Percentiles rank a stretch among this genome's conserved stretches.
Evolutionary conservation across 2,888 invertebrate genomes (phyloP).

Genomic region (Venusia cambrica): DNA sequence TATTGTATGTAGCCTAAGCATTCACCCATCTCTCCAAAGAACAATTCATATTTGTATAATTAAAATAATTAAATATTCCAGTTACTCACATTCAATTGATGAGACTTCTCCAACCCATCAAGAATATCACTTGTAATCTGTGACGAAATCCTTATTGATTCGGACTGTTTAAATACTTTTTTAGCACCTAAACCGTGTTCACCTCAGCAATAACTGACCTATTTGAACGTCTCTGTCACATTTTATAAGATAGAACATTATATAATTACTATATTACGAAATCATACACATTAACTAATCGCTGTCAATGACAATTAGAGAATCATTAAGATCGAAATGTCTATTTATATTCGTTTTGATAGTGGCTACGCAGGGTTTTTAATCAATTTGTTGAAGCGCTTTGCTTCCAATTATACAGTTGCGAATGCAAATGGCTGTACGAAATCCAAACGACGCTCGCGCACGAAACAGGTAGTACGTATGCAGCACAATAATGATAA

Average conservation of each 20-base stretch:
- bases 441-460: too few relatives aligned
- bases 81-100: too few relatives aligned
- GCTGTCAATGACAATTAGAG: slow-evolving; percentile 30
- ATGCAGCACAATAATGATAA: too few relatives aligned
- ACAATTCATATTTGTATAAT: too few relatives aligned
- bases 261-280: slow-evolving; percentile 51
- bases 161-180: slow-evolving; percentile 10
- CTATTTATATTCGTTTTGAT: slow-evolving; percentile 18
- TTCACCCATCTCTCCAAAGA: too few relatives aligned
- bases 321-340: slow-evolving; percentile 20
- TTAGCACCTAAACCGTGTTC: slow-evolving; percentile 10
- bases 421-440: too few relatives aligned
- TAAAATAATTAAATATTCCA: too few relatives aligned
- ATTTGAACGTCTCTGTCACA: slow-evolving; percentile 29
- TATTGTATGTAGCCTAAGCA: too few relatives aligned
- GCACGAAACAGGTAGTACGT: too few relatives aligned
- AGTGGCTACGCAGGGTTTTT: slow-evolving; percentile 8
- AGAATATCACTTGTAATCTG: too few relatives aligned
- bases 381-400: slow-evolving; percentile 17
- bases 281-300: slow-evolving; percentile 56
- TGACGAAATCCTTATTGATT: too few relatives aligned
- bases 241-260: slow-evolving; percentile 55
- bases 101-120: too few relatives aligned
- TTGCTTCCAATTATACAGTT: slow-evolving; percentile 1
- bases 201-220: slow-evolving; percentile 20